Percentiles rank a stretch among this genome's conserved stretches.
Evolutionary conservation across 2,888 invertebrate genomes (phyloP).

Genomic region (Sceliomorpha sp.): DNA sequence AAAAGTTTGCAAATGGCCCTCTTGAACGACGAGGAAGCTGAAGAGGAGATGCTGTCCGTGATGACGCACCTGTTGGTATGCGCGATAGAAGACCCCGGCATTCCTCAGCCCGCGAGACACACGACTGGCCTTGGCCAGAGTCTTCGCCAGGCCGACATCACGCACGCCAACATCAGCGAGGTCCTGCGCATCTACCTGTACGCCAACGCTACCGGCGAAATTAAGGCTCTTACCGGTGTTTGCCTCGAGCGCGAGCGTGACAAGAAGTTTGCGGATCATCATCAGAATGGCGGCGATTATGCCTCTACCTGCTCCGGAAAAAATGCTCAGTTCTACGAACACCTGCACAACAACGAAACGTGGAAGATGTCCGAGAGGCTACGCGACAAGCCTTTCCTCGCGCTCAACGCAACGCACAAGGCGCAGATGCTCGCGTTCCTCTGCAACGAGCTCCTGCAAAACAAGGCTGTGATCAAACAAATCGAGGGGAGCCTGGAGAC

Average conservation of each 20-base stretch:
- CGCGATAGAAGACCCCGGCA: slow-evolving; percentile 96
- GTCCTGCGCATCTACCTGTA: slow-evolving; percentile 94
- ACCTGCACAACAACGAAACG: slow-evolving; percentile 88
- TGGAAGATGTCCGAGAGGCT: slow-evolving; percentile 91
- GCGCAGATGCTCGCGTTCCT: slow-evolving; percentile 94
- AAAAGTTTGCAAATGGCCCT: slow-evolving; percentile 93
- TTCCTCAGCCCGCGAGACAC: slow-evolving; percentile 93
- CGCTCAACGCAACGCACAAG: slow-evolving; percentile 92
- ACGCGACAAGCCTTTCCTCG: slow-evolving; percentile 91
- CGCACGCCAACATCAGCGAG: slow-evolving; percentile 94
- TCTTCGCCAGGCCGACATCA: slow-evolving; percentile 92
- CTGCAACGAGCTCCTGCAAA: slow-evolving; percentile 96
- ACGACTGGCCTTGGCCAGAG: slow-evolving; percentile 95
- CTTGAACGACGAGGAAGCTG: slow-evolving; percentile 89
- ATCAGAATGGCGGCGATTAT: slow-evolving; percentile 87
- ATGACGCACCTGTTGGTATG: slow-evolving; percentile 94
- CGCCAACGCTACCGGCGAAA: slow-evolving; percentile 93
- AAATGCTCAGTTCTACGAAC: slow-evolving; percentile 90
- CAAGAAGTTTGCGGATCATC: slow-evolving; percentile 90
- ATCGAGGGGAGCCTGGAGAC: slow-evolving; percentile 94
- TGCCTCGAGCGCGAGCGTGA: slow-evolving; percentile 91
- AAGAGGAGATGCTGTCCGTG: slow-evolving; percentile 92
- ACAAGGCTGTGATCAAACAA: slow-evolving; percentile 93
- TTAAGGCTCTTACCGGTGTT: slow-evolving; percentile 90
- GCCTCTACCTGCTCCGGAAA: slow-evolving; percentile 86